Conservation (phyloP, 2,888 invertebrate genomes). For the Cabera pusaria region DNA sequence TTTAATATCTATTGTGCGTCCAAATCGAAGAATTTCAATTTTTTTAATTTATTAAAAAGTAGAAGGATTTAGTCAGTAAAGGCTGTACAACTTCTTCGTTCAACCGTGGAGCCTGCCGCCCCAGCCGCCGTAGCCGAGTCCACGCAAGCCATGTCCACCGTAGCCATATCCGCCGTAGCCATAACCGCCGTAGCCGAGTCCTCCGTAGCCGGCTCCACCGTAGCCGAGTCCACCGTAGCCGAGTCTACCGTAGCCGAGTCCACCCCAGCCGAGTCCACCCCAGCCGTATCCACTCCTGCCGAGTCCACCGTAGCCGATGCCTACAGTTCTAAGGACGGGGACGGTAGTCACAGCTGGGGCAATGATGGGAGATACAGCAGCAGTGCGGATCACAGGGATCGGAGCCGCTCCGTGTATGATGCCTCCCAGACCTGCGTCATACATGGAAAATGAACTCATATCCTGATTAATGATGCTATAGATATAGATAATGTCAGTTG, state of each 20-base stretch:
- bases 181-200: constrained; percentile 31
- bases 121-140: constrained; percentile 19
- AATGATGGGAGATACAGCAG: constrained; percentile 48
- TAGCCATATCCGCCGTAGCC: constrained; percentile 31
- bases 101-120: constrained; percentile 30
- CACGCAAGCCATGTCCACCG: too few relatives aligned
- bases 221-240: constrained; percentile 33
- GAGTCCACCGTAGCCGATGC: constrained; percentile 12
- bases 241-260: constrained; percentile 27
- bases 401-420: constrained; percentile 66
- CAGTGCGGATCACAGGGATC: constrained; percentile 57
- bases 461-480: too few relatives aligned
- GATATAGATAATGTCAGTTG: too few relatives aligned
- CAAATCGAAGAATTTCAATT: constrained; percentile 27
- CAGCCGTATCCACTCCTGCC: constrained; percentile 13
- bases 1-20: constrained; percentile 32
- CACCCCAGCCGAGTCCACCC: constrained; percentile 33
- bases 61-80: constrained; percentile 33
- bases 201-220: constrained; percentile 33
- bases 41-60: constrained; percentile 13
- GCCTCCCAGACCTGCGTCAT: too few relatives aligned
- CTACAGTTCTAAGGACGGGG: constrained; percentile 45
- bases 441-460: too few relatives aligned
- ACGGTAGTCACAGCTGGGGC: constrained; percentile 43
- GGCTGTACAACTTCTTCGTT: too few relatives aligned